Conservation (phyloP, 2,797 vertebrate genomes). For the Clarias fuscus region DNA sequence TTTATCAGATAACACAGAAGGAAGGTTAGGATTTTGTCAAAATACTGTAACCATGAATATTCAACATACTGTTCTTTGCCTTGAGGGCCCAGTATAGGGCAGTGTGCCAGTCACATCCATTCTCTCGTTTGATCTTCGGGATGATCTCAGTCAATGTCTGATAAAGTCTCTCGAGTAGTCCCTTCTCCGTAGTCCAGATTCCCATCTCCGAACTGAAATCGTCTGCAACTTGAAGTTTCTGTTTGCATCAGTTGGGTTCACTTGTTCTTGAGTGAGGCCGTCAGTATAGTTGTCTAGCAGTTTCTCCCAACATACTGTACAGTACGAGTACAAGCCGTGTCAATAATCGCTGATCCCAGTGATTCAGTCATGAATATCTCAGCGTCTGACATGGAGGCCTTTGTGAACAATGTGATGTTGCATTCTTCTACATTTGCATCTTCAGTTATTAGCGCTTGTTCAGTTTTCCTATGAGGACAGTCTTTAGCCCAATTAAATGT, state of each 20-base stretch:
- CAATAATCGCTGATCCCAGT: no score
- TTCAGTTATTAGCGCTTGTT: constrained; percentile 18
- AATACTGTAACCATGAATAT: constrained; percentile 50
- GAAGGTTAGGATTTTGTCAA: constrained; percentile 15
- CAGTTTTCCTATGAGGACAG: constrained; percentile 25
- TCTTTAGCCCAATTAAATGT: constrained; percentile 41
- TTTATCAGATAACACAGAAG: constrained; percentile 47
- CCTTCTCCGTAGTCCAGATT: no score
- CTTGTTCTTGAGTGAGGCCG: no score
- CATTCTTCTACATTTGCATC: no score
- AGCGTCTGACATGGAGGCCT: constrained; percentile 18
- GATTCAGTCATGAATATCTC: no score
- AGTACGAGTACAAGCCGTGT: no score
- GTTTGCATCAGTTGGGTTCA: no score
- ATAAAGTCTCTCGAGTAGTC: constrained; percentile 25
- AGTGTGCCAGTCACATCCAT: constrained; percentile 48
- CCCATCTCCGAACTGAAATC: no score
- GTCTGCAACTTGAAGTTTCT: no score
- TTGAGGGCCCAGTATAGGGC: constrained; percentile 53
- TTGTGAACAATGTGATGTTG: no score
- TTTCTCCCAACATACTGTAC: no score
- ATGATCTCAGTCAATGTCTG: constrained; percentile 35
- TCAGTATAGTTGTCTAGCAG: no score
- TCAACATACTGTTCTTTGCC: constrained; percentile 53
- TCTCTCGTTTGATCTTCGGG: constrained; percentile 36